Percentiles rank a stretch among this genome's conserved stretches.
Conservation (phyloP, 2,888 invertebrate genomes). For the Mycalesis mineus region DNA sequence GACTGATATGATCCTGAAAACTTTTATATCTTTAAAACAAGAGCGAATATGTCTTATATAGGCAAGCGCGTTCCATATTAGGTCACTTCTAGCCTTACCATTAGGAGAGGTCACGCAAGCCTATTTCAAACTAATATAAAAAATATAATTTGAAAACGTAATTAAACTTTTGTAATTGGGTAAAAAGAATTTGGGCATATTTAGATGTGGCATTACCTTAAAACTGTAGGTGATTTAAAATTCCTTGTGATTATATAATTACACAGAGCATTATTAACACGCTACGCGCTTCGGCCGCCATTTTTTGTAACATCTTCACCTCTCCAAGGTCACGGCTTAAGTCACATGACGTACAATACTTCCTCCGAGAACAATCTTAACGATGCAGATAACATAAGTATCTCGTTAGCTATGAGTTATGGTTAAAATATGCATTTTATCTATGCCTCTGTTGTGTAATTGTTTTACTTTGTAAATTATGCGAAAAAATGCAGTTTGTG, state of each 20-base stretch:
- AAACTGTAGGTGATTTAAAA: not conserved
- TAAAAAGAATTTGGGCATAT: too few species aligned
- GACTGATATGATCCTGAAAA: too few species aligned
- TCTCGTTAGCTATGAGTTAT: slow-evolving; percentile 7
- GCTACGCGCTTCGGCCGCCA: not conserved
- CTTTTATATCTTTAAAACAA: too few species aligned
- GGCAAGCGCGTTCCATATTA: too few species aligned
- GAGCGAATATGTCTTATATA: too few species aligned
- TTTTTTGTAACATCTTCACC: slow-evolving; percentile 6
- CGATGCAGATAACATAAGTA: slow-evolving; percentile 10
- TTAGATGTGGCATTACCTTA: not conserved
- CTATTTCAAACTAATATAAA: too few species aligned
- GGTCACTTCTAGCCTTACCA: too few species aligned
- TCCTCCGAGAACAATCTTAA: slow-evolving; percentile 1
- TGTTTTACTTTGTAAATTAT: not conserved
- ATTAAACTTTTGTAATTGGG: too few species aligned
- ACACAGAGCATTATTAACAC: not conserved
- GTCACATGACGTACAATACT: not conserved
- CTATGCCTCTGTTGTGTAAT: not conserved
- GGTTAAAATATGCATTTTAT: slow-evolving; percentile 3
- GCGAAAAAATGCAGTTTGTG: not conserved
- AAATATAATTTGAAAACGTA: too few species aligned
- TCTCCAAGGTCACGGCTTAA: slow-evolving; percentile 6
- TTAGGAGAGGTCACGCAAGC: too few species aligned
- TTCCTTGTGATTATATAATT: not conserved